phyloP scores from a whole-genome alignment of 2,888 invertebrate genomes.

The Caenorhabditis sulstoni region DNA sequence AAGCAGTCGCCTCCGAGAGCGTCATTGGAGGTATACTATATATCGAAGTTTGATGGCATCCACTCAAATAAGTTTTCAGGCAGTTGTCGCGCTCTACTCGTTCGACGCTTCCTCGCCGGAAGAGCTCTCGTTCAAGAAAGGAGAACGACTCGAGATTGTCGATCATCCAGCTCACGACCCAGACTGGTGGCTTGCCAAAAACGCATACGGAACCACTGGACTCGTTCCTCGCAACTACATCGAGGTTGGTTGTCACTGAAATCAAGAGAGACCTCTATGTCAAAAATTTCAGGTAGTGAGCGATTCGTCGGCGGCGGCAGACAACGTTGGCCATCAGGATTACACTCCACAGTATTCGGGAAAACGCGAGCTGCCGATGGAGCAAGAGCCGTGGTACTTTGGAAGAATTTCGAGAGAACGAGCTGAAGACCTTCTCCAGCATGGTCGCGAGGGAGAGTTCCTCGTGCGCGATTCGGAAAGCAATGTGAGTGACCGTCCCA shows the following conservation, averaged over 20 bases:
- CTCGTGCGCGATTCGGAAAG: conserved; percentile 99
- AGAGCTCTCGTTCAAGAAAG: conserved; percentile 70
- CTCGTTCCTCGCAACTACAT: conserved; percentile 89
- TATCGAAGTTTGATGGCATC: neutral
- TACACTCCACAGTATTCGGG: conserved; percentile 31
- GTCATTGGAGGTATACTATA: conserved; percentile 38
- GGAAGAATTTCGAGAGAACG: conserved; percentile 95
- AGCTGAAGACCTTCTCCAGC: conserved; percentile 95
- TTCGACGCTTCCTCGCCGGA: conserved; percentile 86
- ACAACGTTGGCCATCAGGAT: conserved; percentile 15
- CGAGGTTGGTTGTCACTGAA: conserved; percentile 74
- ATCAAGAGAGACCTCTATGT: neutral
- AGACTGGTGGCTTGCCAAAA: conserved; percentile 97
- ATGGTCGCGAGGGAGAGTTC: conserved; percentile 97
- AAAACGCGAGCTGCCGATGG: conserved; percentile 31
- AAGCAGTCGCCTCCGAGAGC: conserved; percentile 11
- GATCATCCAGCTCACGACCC: conserved; percentile 97
- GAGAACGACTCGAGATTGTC: conserved; percentile 93
- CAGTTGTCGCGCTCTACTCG: conserved; percentile 76
- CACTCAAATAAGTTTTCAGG: conserved; percentile 8
- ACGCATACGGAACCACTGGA: conserved; percentile 92
- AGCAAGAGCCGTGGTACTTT: conserved; percentile 90
- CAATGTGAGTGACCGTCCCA: conserved; percentile 86
- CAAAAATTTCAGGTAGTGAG: conserved; percentile 46
- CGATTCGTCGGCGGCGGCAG: conserved; percentile 11